Conservation (phyloP, 1,140 invertebrate genomes). For the Halyomorpha halys region DNA sequence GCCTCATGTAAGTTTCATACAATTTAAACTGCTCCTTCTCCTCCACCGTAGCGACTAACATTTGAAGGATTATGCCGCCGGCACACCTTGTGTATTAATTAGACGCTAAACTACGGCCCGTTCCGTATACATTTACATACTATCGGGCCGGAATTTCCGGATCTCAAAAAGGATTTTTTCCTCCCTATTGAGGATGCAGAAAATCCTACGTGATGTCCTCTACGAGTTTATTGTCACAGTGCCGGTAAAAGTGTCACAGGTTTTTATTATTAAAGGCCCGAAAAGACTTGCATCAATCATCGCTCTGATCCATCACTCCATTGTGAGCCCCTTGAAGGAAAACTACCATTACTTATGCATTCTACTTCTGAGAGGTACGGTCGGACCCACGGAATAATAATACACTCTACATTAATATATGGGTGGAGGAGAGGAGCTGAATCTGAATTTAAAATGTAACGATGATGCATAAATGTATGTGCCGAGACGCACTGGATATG, state of each 20-base stretch:
- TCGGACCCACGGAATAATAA: constrained; percentile 43
- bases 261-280: constrained; percentile 30
- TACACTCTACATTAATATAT: constrained; percentile 43
- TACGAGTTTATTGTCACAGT: neutral
- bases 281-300: constrained; percentile 30
- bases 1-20: constrained; percentile 37
- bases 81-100: constrained; percentile 10
- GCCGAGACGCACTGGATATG: constrained; percentile 26
- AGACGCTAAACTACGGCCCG: neutral
- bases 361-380: constrained; percentile 41
- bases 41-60: constrained; percentile 32
- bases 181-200: neutral
- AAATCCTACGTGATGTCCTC: neutral
- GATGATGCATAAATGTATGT: constrained; percentile 32
- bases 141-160: neutral
- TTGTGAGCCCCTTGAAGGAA: constrained; percentile 23
- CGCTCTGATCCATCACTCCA: constrained; percentile 29
- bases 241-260: constrained; percentile 18
- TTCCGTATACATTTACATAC: constrained; percentile 11
- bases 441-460: constrained; percentile 34
- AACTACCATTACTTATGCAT: constrained; percentile 40
- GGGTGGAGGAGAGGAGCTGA: constrained; percentile 32
- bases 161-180: too few relatives aligned
- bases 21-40: constrained; percentile 35
- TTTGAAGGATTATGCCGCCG: constrained; percentile 32